Evolutionary conservation across 2,797 vertebrate genomes (phyloP), one percentile per base, ranked within the genome.

Genomic region (Thamnophis elegans): DNA sequence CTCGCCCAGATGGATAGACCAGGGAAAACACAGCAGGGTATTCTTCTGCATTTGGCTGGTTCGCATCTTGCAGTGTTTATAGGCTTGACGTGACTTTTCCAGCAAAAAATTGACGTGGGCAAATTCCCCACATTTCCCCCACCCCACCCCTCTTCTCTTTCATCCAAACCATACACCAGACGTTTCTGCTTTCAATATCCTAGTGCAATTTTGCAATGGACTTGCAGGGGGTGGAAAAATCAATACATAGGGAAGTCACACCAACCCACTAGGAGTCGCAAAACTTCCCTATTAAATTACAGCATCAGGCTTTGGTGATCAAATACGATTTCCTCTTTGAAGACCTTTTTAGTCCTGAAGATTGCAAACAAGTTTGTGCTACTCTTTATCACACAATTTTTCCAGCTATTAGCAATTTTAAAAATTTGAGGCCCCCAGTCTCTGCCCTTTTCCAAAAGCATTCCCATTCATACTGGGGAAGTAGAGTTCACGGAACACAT

Each of bases 101-200:
- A 96, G 92, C 62, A 96, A 96, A 93, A 91, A 91, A 53, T 89
- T 93, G 95, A 91, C 25, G 0, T 88, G 91, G 93, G 93, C 94
- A 96, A 95, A 95, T 94, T 62, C 95, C 89, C 94, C 96, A 95
- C 96, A 95, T 97, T 96, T 90, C 93, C 87, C 82, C 2, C n/a
- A 78, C 42, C 62, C 22, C 18, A 90, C 88, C 42, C 65, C 94
- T 96, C 94, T 93, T 93, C 87, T 32, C 88, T 95, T 97, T 97
- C 96, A 96, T 96, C 95, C 73, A 92, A 96, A 97, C 95, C 94
- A 85, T 96, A 95, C 85, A 91, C 92, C 92, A 94, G 94, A 94
- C 95, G 90, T 92, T 95, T 97, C 97, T 96, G 94, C 88, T 97
- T 97, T 97, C 95, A 94, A 96, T 95, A 97, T 95, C 90, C 86